Base-by-base conservation (phyloP, 2,113 vertebrate genomes). In the Neolamprologus kungweensis region DNA sequence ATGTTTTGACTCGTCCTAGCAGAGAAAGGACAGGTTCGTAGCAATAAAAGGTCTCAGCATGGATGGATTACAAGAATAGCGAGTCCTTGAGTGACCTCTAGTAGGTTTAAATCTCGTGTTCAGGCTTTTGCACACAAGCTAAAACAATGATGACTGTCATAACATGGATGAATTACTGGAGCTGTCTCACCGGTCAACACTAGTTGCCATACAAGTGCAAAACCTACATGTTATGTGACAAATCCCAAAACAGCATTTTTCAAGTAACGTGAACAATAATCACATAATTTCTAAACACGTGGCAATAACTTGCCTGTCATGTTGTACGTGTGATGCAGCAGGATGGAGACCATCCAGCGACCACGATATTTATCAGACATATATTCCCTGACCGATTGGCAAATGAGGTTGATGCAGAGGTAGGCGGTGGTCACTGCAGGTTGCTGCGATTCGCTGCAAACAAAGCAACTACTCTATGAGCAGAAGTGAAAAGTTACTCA, bases 51-150 rank as follows among this genome's bases (percentile, higher is more conserved):
- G 1, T 47, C 68, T 47, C 68, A 45, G 37, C 21, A 2, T 37
- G 60, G 33, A 21, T 65, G 60, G 3, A 65, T 73, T 17, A 47
- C 21, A 73, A 73, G 14, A 17, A 10, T 1, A 73, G 0, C 6
- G 0, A 45, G 21, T 73, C 68, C 1, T 28, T 17, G 21, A 26
- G 4, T 45, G 68, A 47, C 40, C 21, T 73, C 68, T 26, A 42
- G 12, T 42, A 23, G 21, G 65, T 2, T 2, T 9, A 17, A 0
- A 26, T 0, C 37, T 45, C 0, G 3, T 40, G 12, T 68, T 68
- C 65, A 65, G 1, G 31, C 31, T 37, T 65, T 35, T 37, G 31
- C 17, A 35, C 17, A 35, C 31, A 65, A 35, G 2, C 58, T 63
- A 63, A 35, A 63, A 63, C 0, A 63, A 19, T 63, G 57, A 33